Evolutionary conservation across 1,140 invertebrate species (phyloP), one percentile per base, ranked within the genome.

Genomic region (Eciton burchellii): DNA sequence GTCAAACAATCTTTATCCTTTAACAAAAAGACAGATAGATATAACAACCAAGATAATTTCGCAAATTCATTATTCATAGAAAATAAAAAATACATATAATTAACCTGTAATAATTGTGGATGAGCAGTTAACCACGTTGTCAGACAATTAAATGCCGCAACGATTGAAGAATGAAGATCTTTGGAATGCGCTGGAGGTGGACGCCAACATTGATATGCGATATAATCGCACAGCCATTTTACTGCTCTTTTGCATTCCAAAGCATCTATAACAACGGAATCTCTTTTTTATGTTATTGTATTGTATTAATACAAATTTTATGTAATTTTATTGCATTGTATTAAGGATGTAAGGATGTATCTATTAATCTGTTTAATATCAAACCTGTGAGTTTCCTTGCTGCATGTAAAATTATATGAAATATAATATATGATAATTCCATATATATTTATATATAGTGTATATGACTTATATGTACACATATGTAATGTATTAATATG

Each of bases 161-260:
- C 98, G 84, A 99, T 99, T 81, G 98, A 98, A 5, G 99, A 99
- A 94, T 99, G 99, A 72, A 99, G 95, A 95, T 99, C 99, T 93
- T 98, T 98, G 8, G 98, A 99, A 95, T 99, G 99, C 60, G 97
- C 97, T 60, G 97, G 98, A 35, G 99, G 98, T 21, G 99, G 99
- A 68, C 98, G 95, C 84, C 97, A 98, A 94, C 99, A 99, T 94
- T 99, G 99, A 92, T 97, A 97, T 35, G 97, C 96, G 88, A 99
- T 99, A 92, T 99, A 99, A 94, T 99, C 98, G 94, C 98, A 99
- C 70, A 99, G 96, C 98, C 99, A 99, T 92, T 99, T 98, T 4
- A 99, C 98, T n/a, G 98, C 97, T 90, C 98, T 95, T 94, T 98
- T 97, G 91, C 97, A 98, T 93, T 98, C 97, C 84, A 97, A 93